These are phyloP conservation scores for Bradypodion pumilum DNA, from an alignment of 2,797 vertebrate species.

Conservation along the genomic window DNA sequence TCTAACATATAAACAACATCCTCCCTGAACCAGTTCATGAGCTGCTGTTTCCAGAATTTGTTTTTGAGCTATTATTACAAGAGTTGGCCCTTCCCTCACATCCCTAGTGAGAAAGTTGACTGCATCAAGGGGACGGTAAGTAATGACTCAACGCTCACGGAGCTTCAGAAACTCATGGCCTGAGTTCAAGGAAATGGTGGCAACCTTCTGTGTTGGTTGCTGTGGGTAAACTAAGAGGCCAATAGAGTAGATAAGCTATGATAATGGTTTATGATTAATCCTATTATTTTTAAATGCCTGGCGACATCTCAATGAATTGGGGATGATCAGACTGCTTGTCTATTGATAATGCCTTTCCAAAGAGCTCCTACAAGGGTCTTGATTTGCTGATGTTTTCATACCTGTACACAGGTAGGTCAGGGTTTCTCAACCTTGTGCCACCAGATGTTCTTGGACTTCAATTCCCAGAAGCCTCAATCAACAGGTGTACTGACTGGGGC, in stretches of 20 bases:
- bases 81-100: background rate
- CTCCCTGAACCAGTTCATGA: slow-evolving; percentile 68
- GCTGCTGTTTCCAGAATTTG: slow-evolving; percentile 67
- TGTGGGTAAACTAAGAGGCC: slow-evolving; percentile 18
- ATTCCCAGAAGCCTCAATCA: too few relatives aligned
- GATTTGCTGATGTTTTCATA: too few relatives aligned
- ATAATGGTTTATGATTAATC: background rate
- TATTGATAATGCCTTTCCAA: background rate
- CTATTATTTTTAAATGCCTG: background rate
- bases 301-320: background rate
- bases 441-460: too few relatives aligned
- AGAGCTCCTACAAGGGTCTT: too few relatives aligned
- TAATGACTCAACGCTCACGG: slow-evolving; percentile 35
- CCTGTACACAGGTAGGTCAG: too few relatives aligned
- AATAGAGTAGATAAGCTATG: background rate
- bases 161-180: slow-evolving; percentile 28
- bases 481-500: too few relatives aligned
- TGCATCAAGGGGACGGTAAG: slow-evolving; percentile 47
- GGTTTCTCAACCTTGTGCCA: too few relatives aligned
- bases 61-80: slow-evolving; percentile 59
- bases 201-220: background rate
- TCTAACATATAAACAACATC: slow-evolving; percentile 81
- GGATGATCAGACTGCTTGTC: background rate
- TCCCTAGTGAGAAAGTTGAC: slow-evolving; percentile 37
- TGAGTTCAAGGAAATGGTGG: background rate